phyloP scores from a whole-genome alignment of 2,888 invertebrate species.

The Drosophila mettleri region DNA sequence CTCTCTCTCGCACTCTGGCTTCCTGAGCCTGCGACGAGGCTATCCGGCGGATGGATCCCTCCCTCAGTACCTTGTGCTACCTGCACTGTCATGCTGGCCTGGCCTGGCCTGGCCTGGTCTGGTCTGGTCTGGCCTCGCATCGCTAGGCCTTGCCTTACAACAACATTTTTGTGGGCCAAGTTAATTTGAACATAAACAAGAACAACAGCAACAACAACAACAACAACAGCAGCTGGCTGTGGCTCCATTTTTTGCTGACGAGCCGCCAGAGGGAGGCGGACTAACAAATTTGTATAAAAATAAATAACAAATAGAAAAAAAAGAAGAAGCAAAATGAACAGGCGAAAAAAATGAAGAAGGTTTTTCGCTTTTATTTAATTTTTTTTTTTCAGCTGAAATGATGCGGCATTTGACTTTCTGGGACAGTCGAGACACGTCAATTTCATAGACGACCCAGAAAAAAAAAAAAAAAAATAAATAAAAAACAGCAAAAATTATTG shows the following conservation, averaged over 20 bases:
- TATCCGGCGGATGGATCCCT: slow-evolving; percentile 21
- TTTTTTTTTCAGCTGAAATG: slow-evolving; percentile 53
- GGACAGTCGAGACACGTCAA: slow-evolving; percentile 62
- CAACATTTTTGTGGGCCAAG: slow-evolving; percentile 59
- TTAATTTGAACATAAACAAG: slow-evolving; percentile 67
- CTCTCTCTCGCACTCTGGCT: background rate
- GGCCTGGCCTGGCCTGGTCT: slow-evolving; percentile 1
- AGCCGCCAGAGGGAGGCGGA: background rate
- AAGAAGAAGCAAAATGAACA: slow-evolving; percentile 13
- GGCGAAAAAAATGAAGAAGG: slow-evolving; percentile 17
- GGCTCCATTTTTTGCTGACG: slow-evolving; percentile 37
- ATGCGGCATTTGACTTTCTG: slow-evolving; percentile 71
- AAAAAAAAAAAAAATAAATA: background rate
- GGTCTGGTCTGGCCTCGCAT: background rate
- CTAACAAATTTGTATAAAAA: slow-evolving; percentile 48
- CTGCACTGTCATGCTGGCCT: slow-evolving; percentile 60
- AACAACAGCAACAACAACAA: slow-evolving; percentile 25
- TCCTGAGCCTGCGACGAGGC: slow-evolving; percentile 11
- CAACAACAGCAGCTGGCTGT: slow-evolving; percentile 21
- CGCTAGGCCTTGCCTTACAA: slow-evolving; percentile 13
- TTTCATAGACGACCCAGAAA: slow-evolving; percentile 53
- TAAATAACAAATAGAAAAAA: slow-evolving; percentile 22
- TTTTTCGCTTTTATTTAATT: slow-evolving; percentile 17
- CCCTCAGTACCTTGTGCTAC: slow-evolving; percentile 41
- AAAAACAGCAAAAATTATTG: slow-evolving; percentile 18